Evolutionary conservation across 2,113 vertebrate species (phyloP), one percentile per base, ranked within the genome.

Genomic region (Dryoscopus gambensis): DNA sequence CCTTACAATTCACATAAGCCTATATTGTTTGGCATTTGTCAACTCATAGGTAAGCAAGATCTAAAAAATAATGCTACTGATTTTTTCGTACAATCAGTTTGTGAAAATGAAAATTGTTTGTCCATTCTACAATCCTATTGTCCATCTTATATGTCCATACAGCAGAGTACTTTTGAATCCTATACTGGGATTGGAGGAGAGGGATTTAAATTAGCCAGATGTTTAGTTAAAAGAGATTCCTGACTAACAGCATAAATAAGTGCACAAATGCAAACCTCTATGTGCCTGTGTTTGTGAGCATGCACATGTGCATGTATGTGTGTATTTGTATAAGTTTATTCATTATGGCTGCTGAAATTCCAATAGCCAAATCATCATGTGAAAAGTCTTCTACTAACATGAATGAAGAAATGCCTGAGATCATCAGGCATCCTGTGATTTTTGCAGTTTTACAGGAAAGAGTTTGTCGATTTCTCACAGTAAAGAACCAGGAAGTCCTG

Each of bases 291-390:
- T 60, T 11, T 42, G 16, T 17, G 40, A 28, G 15, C 27, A 31
- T 24, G 10, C 0, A 1, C 6, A 3, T 20, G 5, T 47, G 7
- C 6, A 3, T 33, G 11, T 18, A 21, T 44, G 11, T 44, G 13
- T 49, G 16, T 35, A 35, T 56, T 55, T 2, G 0, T 70, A 24
- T 13, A 49, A 44, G 7, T 42, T 62, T 44, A 75, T 86, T 76
- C 9, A 13, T 68, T 77, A 50, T 47, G 35, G 25, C 18, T 4
- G 2, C 30, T 90, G 42, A 65, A 78, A 52, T 64, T 64, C 19
- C 50, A n/a, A 27, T 20, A 55, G 17, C 27, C 37, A 44, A 62
- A 84, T 56, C 35, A 28, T 21, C 23, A 4, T 14, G 10, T 77
- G 53, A 59, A 59, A 88, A 40, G 10, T 33, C 25, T 60, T 70